Base-by-base conservation (phyloP, 2,113 vertebrate species). In the Loxodonta africana region DNA sequence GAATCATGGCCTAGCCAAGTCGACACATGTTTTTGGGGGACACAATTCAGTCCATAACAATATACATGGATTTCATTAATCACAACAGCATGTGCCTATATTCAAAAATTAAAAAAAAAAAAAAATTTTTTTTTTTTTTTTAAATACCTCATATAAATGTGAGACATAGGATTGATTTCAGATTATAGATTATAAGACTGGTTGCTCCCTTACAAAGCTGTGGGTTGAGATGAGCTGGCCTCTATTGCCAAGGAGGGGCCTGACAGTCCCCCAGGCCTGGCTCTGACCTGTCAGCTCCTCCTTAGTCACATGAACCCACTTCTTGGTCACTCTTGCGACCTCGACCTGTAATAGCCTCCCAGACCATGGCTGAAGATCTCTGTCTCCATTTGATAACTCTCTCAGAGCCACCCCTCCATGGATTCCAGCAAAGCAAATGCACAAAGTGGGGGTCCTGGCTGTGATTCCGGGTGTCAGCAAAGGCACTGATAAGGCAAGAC, bases 131-230 rank as follows among this genome's bases (percentile, higher is more conserved):
- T 37, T 37, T 37, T 37, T 37, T 37, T 37, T 37, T 37, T 37
- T 37, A 37, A 83, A 77, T 7, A 41, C 25, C 30, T 53, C 8
- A 15, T 11, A 14, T 67, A 78, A 62, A 33, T 25, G 18, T 9
- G 37, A 93, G 51, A 82, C 2, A 20, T 7, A 65, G 21, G 69
- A 4, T 44, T 8, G 48, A 21, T 21, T 53, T 57, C 3, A 23
- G 90, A 63, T 83, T 57, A 44, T 1, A 41, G 46, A 41, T 3
- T 0, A 9, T 17, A 44, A 77, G 48, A 2, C 6, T 5, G 90
- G 53, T 15, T 25, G 9, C n/a, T 23, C 25, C 60, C 63, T 2
- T 1, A 9, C 1, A 4, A 25, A 18, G 57, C 1, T 2, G 17
- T 0, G 5, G 20, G 20, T 20, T 37, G 53, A 71, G n/a, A 60